Conservation (phyloP, 2,113 vertebrate genomes). For the Oncorhynchus gorbuscha region DNA sequence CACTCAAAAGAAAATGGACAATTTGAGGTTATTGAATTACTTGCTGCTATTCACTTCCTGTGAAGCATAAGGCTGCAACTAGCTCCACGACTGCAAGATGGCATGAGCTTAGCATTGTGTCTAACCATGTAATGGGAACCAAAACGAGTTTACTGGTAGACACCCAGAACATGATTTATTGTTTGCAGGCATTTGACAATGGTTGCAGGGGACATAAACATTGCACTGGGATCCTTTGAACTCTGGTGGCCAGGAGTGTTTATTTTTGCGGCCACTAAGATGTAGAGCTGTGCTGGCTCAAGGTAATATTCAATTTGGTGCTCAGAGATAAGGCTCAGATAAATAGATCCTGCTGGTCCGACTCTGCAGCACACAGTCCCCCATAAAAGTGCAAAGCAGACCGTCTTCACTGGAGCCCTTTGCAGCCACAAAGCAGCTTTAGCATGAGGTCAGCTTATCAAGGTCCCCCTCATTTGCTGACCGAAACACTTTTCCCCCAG, state of each 20-base stretch:
- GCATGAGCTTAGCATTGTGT: constrained; percentile 11
- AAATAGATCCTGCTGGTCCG: background rate
- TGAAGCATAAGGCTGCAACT: too few species aligned
- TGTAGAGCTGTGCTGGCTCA: constrained; percentile 27
- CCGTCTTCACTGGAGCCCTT: constrained; percentile 33
- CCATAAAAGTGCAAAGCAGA: background rate
- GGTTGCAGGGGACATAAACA: background rate
- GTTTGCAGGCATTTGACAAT: background rate
- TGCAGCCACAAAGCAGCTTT: constrained; percentile 31
- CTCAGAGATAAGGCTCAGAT: constrained; percentile 21
- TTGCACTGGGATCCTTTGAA: constrained; percentile 12
- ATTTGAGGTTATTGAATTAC: too few species aligned
- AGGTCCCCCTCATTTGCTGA: constrained; percentile 34
- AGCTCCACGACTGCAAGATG: too few species aligned
- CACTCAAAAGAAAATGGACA: background rate
- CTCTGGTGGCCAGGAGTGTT: background rate
- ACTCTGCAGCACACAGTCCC: too few species aligned
- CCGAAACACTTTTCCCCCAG: constrained; percentile 22
- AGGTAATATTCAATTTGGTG: constrained; percentile 22
- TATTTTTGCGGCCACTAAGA: background rate
- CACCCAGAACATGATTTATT: constrained; percentile 24
- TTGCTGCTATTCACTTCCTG: too few species aligned
- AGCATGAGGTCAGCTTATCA: constrained; percentile 33
- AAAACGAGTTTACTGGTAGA: constrained; percentile 11
- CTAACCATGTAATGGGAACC: background rate